Conservation (phyloP, 1,140 invertebrate species). For the Steinernema feltiae region DNA sequence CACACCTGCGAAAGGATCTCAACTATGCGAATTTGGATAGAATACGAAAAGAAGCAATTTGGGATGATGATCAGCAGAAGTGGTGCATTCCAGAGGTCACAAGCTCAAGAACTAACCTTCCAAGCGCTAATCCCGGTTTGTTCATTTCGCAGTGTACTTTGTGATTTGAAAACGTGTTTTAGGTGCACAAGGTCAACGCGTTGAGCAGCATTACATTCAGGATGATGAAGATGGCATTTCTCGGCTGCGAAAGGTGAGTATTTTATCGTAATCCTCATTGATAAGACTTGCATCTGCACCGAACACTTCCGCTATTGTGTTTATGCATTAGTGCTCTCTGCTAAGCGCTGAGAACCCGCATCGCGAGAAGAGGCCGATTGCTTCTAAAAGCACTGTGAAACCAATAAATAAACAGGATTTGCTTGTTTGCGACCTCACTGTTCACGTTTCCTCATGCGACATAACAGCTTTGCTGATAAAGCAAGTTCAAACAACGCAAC, state of each 20-base stretch:
- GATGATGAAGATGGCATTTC: slow-evolving; percentile 36
- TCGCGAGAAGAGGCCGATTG: too few relatives aligned
- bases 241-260: slow-evolving; percentile 39
- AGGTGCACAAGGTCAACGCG: background rate
- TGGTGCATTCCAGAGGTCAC: slow-evolving; percentile 71
- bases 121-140: slow-evolving; percentile 63
- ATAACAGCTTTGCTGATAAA: too few relatives aligned
- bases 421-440: too few relatives aligned
- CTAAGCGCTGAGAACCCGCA: background rate
- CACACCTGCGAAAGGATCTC: slow-evolving; percentile 69
- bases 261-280: too few relatives aligned
- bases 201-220: slow-evolving; percentile 15
- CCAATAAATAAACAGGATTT: too few relatives aligned
- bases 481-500: too few relatives aligned
- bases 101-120: slow-evolving; percentile 67
- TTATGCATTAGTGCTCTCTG: background rate
- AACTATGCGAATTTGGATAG: slow-evolving; percentile 65
- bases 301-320: background rate
- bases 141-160: background rate
- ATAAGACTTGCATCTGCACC: too few relatives aligned
- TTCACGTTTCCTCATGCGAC: too few relatives aligned
- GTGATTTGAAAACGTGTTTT: slow-evolving; percentile 8
- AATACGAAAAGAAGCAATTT: slow-evolving; percentile 68
- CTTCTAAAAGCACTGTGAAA: too few relatives aligned
- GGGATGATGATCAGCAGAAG: slow-evolving; percentile 71